Evolutionary conservation across 2,888 invertebrate species (phyloP).

Genomic region (Halictus quadricinctus): DNA sequence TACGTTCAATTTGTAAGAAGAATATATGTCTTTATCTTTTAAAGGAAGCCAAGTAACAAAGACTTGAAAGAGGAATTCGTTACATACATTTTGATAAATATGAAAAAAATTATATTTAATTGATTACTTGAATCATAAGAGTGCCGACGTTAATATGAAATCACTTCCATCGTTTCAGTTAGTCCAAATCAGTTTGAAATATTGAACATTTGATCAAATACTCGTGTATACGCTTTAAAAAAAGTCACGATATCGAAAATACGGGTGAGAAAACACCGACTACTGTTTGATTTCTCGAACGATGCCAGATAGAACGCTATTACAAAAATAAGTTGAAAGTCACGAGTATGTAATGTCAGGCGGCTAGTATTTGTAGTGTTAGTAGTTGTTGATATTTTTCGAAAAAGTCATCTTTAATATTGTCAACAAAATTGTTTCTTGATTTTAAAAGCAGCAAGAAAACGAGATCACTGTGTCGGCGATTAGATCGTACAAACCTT

Average conservation of each 20-base stretch:
- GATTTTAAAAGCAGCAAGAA: not conserved
- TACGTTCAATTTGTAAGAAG: no score
- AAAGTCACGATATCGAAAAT: not conserved
- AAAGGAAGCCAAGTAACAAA: no score
- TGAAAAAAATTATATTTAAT: no score
- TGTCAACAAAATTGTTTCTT: not conserved
- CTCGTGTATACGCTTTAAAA: no score
- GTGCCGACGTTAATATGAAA: no score
- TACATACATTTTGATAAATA: no score
- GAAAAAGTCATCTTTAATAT: not conserved
- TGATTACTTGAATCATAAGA: no score
- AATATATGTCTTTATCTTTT: no score
- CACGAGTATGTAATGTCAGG: constrained; percentile 8
- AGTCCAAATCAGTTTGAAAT: not conserved
- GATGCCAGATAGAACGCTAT: not conserved
- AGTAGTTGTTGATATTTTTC: not conserved
- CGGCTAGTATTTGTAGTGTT: not conserved
- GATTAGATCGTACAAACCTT: constrained; percentile 55
- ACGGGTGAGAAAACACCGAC: not conserved
- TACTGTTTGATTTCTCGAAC: constrained; percentile 15
- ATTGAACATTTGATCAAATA: no score
- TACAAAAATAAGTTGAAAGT: constrained; percentile 27
- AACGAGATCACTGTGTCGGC: constrained; percentile 37
- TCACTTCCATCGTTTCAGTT: no score
- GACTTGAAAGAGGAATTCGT: no score